These are phyloP conservation scores for Heliconius hortense DNA, from an alignment of 2,888 invertebrate genomes.

Conservation along the genomic window DNA sequence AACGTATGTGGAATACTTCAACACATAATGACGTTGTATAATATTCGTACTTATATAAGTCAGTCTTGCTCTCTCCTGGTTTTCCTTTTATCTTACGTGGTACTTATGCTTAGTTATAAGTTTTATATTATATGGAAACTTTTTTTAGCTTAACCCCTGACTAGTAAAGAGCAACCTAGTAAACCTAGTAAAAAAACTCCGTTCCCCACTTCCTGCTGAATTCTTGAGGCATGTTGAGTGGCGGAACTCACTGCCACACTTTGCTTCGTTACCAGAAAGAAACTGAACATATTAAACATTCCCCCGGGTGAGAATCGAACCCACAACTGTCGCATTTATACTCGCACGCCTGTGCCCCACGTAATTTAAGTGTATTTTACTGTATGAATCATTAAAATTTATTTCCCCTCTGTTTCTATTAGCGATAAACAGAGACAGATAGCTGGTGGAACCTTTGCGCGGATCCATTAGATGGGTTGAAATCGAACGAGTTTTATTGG, in stretches of 20 bases:
- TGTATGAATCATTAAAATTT: slow-evolving; percentile 2
- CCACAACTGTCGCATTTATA: not conserved
- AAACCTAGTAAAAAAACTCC: too few relatives aligned
- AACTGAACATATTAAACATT: not conserved
- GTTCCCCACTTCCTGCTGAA: not conserved
- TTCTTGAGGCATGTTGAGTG: not conserved
- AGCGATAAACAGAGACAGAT: slow-evolving; percentile 33
- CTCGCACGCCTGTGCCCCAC: too few relatives aligned
- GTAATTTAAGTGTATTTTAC: not conserved
- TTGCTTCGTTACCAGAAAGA: not conserved
- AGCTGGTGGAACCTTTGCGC: slow-evolving; percentile 23
- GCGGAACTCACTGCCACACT: not conserved
- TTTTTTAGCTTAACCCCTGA: not conserved
- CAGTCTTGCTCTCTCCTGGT: not conserved
- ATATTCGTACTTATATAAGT: not conserved
- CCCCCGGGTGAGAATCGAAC: too few relatives aligned
- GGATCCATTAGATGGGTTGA: slow-evolving; percentile 54
- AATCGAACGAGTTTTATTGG: slow-evolving; percentile 51
- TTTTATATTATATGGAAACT: not conserved
- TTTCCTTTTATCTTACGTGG: not conserved
- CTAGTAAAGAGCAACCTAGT: too few relatives aligned
- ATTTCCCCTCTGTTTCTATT: slow-evolving; percentile 17
- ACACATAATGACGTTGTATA: not conserved
- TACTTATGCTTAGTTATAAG: not conserved
- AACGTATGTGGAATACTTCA: slow-evolving; percentile 1